Percentiles rank a stretch among this genome's conserved stretches.
phyloP scores from a whole-genome alignment of 2,888 invertebrate species.

The Lasius platythorax region DNA sequence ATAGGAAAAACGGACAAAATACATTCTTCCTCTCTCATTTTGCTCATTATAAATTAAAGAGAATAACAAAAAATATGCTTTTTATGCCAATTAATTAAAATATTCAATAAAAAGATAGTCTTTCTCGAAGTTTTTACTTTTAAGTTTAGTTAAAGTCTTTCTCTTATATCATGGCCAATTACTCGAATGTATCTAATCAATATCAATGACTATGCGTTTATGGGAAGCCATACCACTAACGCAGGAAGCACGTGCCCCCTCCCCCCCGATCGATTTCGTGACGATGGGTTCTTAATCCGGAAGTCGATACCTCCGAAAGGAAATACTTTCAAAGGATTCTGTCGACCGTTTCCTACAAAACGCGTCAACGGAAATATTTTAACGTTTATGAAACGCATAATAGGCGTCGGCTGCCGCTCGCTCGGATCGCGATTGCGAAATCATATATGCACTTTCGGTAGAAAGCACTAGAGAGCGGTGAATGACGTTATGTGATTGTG shows the following conservation, averaged over 20 bases:
- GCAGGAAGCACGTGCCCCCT: constrained; percentile 46
- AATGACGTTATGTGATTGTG: not conserved
- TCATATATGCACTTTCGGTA: constrained; percentile 13
- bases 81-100: not conserved
- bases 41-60: not conserved
- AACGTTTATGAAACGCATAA: constrained; percentile 34
- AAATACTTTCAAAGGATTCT: constrained; percentile 72
- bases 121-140: not conserved
- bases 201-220: constrained; percentile 24
- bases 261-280: constrained; percentile 32
- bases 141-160: not conserved
- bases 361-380: constrained; percentile 19
- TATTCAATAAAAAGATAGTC: not conserved
- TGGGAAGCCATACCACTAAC: constrained; percentile 56
- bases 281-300: constrained; percentile 69
- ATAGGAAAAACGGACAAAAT: not conserved
- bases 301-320: constrained; percentile 66
- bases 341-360: constrained; percentile 57
- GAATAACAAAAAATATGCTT: not conserved
- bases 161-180: not conserved
- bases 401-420: not conserved
- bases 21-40: not conserved
- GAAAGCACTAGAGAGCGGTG: constrained; percentile 10
- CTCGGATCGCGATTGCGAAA: not conserved
- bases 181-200: not conserved